phyloP scores from a whole-genome alignment of 2,113 vertebrate genomes.

The Corapipo altera region DNA sequence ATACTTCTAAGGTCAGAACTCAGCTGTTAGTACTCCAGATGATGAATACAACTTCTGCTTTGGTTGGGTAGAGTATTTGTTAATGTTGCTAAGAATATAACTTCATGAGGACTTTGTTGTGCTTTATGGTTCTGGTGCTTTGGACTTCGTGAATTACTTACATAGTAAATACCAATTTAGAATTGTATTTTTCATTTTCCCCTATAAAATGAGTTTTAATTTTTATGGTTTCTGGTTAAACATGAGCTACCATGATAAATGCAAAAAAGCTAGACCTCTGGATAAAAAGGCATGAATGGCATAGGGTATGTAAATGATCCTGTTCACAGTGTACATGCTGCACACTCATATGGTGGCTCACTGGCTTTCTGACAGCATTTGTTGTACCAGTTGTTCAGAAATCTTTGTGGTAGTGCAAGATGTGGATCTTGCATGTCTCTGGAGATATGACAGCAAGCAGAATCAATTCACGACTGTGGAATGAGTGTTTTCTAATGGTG shows the following conservation, averaged over 20 bases:
- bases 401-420: neutral
- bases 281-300: neutral
- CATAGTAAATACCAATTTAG: neutral
- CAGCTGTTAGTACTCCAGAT: neutral
- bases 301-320: neutral
- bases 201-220: neutral
- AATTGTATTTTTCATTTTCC: neutral
- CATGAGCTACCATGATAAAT: neutral
- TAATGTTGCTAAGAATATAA: accelerated
- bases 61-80: neutral
- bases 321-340: neutral
- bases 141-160: neutral
- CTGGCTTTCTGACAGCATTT: neutral
- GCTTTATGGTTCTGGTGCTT: neutral
- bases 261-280: neutral
- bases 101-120: neutral
- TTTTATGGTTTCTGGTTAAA: neutral
- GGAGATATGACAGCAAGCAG: neutral
- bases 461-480: neutral
- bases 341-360: accelerated
- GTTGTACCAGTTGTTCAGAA: neutral
- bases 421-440: accelerated
- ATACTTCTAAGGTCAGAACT: neutral
- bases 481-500: neutral
- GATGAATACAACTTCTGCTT: neutral